phyloP scores from a whole-genome alignment of 2,888 invertebrate species.

The Mesoligia furuncula region DNA sequence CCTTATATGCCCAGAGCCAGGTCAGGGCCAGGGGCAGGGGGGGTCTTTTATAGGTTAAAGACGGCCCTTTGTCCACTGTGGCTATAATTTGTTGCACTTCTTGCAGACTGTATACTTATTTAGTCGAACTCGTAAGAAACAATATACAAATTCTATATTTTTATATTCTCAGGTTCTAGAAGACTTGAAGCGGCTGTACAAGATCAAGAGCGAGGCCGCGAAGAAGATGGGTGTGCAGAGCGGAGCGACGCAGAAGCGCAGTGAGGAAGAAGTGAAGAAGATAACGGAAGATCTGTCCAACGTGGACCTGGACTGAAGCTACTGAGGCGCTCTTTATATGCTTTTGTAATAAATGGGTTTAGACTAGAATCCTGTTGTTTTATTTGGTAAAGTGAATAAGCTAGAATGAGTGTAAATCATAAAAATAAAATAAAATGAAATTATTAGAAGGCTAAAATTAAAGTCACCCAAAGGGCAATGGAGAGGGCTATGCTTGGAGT shows the following conservation, averaged over 20 bases:
- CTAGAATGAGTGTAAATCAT: too few species aligned
- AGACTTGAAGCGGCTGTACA: constrained; percentile 78
- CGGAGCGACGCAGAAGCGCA: constrained; percentile 60
- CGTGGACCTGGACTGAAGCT: constrained; percentile 87
- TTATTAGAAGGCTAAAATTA: too few species aligned
- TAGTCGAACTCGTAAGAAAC: not conserved
- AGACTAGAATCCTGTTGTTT: constrained; percentile 37
- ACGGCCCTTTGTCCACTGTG: too few species aligned
- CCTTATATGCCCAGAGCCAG: too few species aligned
- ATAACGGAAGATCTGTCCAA: constrained; percentile 91
- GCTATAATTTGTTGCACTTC: too few species aligned
- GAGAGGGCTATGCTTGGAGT: too few species aligned
- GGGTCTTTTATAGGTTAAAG: too few species aligned
- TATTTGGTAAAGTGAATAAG: too few species aligned
- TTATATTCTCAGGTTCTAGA: constrained; percentile 65
- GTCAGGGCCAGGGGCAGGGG: too few species aligned
- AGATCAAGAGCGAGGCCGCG: constrained; percentile 80
- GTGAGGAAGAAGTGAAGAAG: constrained; percentile 83
- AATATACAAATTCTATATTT: not conserved
- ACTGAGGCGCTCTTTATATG: constrained; percentile 70
- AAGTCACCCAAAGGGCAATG: too few species aligned
- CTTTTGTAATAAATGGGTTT: constrained; percentile 60
- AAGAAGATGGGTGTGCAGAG: constrained; percentile 63
- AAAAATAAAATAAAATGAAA: too few species aligned
- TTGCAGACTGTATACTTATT: not conserved